phyloP scores from a whole-genome alignment of 2,113 vertebrate genomes.

The Cavia porcellus region DNA sequence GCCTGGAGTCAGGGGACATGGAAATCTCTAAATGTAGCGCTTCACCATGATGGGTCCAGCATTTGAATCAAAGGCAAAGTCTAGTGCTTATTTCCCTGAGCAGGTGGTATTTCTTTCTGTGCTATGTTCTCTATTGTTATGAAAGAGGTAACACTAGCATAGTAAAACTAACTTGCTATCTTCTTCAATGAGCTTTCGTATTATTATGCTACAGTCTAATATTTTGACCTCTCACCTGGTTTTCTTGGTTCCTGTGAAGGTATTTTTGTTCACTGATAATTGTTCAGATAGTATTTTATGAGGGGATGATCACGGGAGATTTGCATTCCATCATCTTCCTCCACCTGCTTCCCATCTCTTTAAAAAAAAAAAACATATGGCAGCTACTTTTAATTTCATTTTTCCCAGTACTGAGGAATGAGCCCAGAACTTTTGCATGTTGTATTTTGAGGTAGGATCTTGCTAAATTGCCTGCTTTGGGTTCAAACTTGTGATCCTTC shows the following conservation, averaged over 20 bases:
- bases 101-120: neutral
- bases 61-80: neutral
- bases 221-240: neutral
- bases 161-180: neutral
- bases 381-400: neutral
- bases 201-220: neutral
- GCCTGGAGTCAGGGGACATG: neutral
- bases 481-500: neutral
- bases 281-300: neutral
- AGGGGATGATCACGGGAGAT: neutral
- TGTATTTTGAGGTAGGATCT: neutral
- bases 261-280: neutral
- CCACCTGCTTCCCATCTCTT: neutral
- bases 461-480: too few relatives aligned
- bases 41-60: neutral
- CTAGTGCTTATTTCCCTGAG: neutral
- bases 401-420: neutral
- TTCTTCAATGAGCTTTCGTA: neutral
- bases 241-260: neutral
- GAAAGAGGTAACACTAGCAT: neutral
- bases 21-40: neutral
- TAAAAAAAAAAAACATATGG: neutral
- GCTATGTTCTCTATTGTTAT: neutral
- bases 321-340: neutral
- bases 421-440: neutral